Conservation (phyloP, 2,888 invertebrate species). For the Entomobrya multifasciata region DNA sequence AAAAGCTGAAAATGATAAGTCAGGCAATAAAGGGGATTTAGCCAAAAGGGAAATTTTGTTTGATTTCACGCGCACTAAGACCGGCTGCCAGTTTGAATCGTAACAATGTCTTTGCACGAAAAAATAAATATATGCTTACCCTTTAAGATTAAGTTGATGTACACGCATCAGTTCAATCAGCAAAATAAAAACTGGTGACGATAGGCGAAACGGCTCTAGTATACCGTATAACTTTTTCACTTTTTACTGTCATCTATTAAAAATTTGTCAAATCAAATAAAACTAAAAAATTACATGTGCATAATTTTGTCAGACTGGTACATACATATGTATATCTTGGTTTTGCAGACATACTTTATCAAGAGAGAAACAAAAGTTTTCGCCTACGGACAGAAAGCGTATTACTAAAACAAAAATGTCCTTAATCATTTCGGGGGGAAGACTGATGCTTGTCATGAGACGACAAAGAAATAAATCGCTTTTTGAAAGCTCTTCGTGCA, state of each 20-base stretch:
- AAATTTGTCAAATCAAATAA: conserved; percentile 25
- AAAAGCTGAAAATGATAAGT: not conserved
- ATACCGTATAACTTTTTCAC: too few species aligned
- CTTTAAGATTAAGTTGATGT: too few species aligned
- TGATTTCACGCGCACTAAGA: not conserved
- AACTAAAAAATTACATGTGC: conserved; percentile 22
- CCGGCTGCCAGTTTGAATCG: not conserved
- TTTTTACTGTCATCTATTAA: conserved; percentile 12
- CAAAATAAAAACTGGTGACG: too few species aligned
- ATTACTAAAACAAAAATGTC: not conserved
- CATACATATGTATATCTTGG: not conserved
- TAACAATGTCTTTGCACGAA: conserved; percentile 4
- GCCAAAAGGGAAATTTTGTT: conserved; percentile 36
- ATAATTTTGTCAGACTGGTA: too few species aligned
- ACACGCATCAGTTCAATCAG: too few species aligned
- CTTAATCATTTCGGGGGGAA: conserved; percentile 9
- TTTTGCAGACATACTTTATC: not conserved
- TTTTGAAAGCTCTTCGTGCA: too few species aligned
- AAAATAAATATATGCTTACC: too few species aligned
- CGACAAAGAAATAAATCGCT: not conserved
- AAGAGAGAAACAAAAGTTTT: not conserved
- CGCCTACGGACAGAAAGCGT: not conserved
- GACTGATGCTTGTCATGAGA: not conserved
- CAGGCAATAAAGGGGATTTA: not conserved
- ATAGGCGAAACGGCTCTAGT: too few species aligned